Evolutionary conservation across 2,888 invertebrate species (phyloP).

Genomic region (Palloptera scutellata): DNA sequence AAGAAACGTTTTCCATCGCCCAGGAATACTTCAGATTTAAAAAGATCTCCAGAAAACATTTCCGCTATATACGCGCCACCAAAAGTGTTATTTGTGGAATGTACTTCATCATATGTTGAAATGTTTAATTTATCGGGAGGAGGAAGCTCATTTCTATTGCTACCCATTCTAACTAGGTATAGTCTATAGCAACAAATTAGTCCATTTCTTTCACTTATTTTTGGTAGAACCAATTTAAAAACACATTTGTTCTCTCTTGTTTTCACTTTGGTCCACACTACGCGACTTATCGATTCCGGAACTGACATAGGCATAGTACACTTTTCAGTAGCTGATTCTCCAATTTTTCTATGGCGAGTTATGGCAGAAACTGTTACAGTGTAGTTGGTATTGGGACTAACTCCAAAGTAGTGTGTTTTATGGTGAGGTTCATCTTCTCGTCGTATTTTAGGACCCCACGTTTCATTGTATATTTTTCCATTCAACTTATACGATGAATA

Average conservation of each 20-base stretch:
- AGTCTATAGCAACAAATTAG: conserved; percentile 88
- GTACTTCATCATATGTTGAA: conserved; percentile 77
- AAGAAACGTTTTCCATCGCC: conserved; percentile 71
- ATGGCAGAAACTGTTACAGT: conserved; percentile 80
- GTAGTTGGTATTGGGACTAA: conserved; percentile 85
- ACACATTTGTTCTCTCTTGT: conserved; percentile 72
- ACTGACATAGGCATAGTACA: conserved; percentile 78
- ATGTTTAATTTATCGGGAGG: conserved; percentile 75
- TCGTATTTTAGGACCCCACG: conserved; percentile 70
- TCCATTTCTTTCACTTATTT: conserved; percentile 85
- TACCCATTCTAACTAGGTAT: conserved; percentile 77
- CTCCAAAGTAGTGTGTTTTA: conserved; percentile 69
- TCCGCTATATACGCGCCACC: conserved; percentile 86
- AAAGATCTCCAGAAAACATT: conserved; percentile 76
- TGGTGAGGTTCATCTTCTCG: conserved; percentile 68
- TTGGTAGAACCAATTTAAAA: conserved; percentile 78
- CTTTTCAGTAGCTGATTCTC: conserved; percentile 70
- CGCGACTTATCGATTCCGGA: conserved; percentile 68
- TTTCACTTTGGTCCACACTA: conserved; percentile 71
- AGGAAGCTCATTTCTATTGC: conserved; percentile 71
- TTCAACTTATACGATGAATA: conserved; percentile 68
- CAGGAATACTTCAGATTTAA: conserved; percentile 74
- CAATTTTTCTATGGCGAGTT: conserved; percentile 78
- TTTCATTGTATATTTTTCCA: conserved; percentile 66
- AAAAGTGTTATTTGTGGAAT: conserved; percentile 68